A percentile compares a stretch with the other conserved stretches of the same genome.
Evolutionary conservation across 2,113 vertebrate genomes (phyloP).

Genomic region (Daboia siamensis): DNA sequence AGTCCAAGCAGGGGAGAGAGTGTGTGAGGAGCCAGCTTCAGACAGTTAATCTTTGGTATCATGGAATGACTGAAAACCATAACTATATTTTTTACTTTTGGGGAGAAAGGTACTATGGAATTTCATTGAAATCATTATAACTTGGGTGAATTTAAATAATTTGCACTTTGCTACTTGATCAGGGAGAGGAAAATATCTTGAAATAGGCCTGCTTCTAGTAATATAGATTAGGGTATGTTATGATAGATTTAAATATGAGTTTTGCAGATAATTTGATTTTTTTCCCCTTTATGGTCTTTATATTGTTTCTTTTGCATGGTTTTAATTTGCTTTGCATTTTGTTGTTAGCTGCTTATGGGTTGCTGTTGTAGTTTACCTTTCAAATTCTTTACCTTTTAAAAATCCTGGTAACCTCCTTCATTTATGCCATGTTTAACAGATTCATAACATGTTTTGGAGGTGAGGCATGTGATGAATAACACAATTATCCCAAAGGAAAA

Average conservation of each 20-base stretch:
- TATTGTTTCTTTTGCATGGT: background rate
- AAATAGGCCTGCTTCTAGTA: background rate
- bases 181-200: background rate
- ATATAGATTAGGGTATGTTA: background rate
- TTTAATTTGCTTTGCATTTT: background rate
- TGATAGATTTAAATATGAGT: background rate
- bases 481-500: slow-evolving; percentile 36
- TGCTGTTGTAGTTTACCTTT: background rate
- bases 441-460: background rate
- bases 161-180: background rate
- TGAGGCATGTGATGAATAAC: background rate
- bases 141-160: background rate
- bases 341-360: background rate
- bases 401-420: background rate
- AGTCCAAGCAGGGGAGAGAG: background rate
- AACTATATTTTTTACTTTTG: background rate
- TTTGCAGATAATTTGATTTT: background rate
- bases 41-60: background rate
- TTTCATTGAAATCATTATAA: background rate
- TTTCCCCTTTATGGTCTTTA: background rate
- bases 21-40: background rate
- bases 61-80: background rate
- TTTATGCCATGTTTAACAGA: background rate
- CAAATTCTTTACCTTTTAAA: background rate
- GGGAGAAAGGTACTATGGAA: background rate